Evolutionary conservation across 2,888 invertebrate genomes (phyloP).

Genomic region (Criorhina ranunculi): DNA sequence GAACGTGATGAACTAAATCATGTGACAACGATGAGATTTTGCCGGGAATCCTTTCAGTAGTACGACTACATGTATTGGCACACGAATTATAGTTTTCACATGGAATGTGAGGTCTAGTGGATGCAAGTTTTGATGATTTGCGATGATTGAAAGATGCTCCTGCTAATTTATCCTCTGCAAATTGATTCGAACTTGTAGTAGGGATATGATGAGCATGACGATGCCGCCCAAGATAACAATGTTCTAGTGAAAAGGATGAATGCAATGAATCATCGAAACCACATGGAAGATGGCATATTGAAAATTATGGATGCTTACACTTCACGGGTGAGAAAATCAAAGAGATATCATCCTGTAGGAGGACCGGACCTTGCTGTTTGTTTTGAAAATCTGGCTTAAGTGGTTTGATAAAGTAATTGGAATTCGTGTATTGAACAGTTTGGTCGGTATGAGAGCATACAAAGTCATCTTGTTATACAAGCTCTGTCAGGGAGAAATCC

Average conservation of each 20-base stretch:
- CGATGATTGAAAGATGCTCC: conserved; percentile 69
- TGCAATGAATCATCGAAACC: conserved; percentile 7
- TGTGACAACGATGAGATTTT: conserved; percentile 41
- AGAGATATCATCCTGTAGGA: too few relatives aligned
- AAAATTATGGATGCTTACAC: not conserved
- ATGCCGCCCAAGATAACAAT: conserved; percentile 16
- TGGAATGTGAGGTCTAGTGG: conserved; percentile 59
- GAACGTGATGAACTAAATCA: conserved; percentile 18
- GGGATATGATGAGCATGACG: not conserved
- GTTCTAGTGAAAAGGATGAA: not conserved
- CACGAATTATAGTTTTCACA: conserved; percentile 59
- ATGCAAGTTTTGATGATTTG: conserved; percentile 67
- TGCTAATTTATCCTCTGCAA: conserved; percentile 69
- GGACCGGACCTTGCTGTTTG: too few relatives aligned
- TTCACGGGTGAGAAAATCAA: too few relatives aligned
- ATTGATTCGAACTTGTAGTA: conserved; percentile 44
- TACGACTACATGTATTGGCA: conserved; percentile 69
- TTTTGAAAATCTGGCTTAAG: too few relatives aligned
- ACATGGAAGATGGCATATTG: not conserved
- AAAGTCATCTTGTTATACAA: too few relatives aligned
- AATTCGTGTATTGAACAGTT: too few relatives aligned
- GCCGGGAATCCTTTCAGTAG: conserved; percentile 47
- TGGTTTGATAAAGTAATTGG: too few relatives aligned
- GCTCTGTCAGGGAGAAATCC: too few relatives aligned
- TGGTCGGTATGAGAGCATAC: too few relatives aligned